phyloP scores from a whole-genome alignment of 2,797 vertebrate genomes.

The Leucoraja ocellata region DNA sequence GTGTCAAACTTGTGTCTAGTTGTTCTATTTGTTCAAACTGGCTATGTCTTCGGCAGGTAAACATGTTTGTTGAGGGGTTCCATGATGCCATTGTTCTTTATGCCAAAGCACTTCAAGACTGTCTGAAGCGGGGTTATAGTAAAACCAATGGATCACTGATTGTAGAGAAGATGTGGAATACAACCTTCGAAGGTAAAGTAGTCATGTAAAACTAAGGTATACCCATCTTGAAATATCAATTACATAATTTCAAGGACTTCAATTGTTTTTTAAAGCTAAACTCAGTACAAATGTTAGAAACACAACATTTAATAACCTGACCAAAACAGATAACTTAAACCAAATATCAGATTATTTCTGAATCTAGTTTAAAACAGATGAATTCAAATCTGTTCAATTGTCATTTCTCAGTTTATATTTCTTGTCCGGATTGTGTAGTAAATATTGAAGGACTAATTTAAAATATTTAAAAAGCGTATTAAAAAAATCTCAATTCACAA shows the following conservation, averaged over 20 bases:
- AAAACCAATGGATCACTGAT: slow-evolving; percentile 84
- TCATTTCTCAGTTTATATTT: background rate
- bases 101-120: slow-evolving; percentile 78
- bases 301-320: background rate
- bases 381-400: background rate
- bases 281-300: background rate
- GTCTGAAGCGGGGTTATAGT: slow-evolving; percentile 74
- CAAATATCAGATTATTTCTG: background rate
- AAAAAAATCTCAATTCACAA: background rate
- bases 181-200: slow-evolving; percentile 86
- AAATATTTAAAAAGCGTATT: background rate
- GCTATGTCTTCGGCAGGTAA: slow-evolving; percentile 65
- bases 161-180: slow-evolving; percentile 81
- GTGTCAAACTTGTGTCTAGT: background rate
- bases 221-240: background rate
- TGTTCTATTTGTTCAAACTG: background rate
- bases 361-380: background rate
- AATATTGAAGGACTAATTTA: background rate
- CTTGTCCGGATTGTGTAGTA: background rate
- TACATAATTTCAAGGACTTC: background rate
- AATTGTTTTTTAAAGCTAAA: background rate
- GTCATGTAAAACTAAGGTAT: too few relatives aligned
- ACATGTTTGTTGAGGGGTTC: slow-evolving; percentile 97
- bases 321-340: background rate
- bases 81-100: slow-evolving; percentile 90